Base-by-base conservation (phyloP, 2,797 vertebrate genomes). In the Danio aesculapii region DNA sequence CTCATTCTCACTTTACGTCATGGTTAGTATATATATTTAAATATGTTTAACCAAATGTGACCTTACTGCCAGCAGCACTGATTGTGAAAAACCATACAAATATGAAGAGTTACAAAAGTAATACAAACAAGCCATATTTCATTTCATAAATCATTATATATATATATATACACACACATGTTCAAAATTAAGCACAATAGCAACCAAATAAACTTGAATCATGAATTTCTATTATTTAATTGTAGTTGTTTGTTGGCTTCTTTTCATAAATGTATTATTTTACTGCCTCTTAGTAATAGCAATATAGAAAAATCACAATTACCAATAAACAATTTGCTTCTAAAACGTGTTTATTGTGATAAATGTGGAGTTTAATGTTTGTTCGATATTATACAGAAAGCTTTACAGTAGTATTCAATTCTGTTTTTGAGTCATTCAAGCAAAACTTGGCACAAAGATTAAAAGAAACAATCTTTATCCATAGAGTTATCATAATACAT, bases 41-140 rank as follows among this genome's bases (percentile, higher is more conserved):
- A 19, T 10, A 17, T 21, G 21, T 50, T 69, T 79, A 71, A 8
- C 39, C 13, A 49, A 72, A 43, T n/a, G 70, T 46, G 6, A 79
- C 9, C 67, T 63, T n/a, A 72, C 30, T 12, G 49, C 63, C 10
- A 71, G 44, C 39, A n/a, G 6, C 3, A 46, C 9, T n/a, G 46
- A 79, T 52, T 61, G 66, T 70, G 55, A 79, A 79, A 50, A 52
- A 61, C 8, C 16, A 21, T 59, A 21, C 43, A 41, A 69, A 68
- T 57, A 6, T 61, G 1, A 19, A 30, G 1, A 14, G 7, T 9
- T 19, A 16, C 13, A 5, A 12, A 68, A 47, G 3, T 44, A 21
- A 46, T 6, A 21, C 64, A 50, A 68, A 68, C 30, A 62, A 8
- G 59, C 8, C 59, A 62, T 41, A 41, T 41, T 16, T 41, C 59